These are phyloP conservation scores for Metaphire vulgaris DNA, from an alignment of 1,140 invertebrate genomes.

Conservation along the genomic window DNA sequence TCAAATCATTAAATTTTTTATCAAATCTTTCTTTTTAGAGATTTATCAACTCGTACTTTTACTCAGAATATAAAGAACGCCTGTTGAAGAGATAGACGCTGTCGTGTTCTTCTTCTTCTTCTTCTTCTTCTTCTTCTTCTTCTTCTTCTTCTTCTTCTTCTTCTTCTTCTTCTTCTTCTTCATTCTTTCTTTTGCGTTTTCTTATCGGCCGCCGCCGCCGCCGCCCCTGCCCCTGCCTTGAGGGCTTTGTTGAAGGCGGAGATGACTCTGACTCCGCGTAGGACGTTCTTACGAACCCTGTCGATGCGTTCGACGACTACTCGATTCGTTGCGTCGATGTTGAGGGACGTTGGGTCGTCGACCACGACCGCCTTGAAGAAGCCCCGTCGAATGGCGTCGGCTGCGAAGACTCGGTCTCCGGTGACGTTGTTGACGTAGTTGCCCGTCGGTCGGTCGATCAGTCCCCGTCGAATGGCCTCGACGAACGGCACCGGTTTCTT, in stretches of 20 bases:
- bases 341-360: slow-evolving; percentile 40
- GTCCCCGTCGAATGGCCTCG: slow-evolving; percentile 20
- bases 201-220: neutral
- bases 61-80: too few relatives aligned
- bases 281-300: slow-evolving; percentile 38
- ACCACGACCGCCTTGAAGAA: slow-evolving; percentile 33
- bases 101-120: too few relatives aligned
- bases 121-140: too few relatives aligned
- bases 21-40: too few relatives aligned
- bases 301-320: slow-evolving; percentile 43
- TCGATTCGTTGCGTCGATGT: slow-evolving; percentile 45
- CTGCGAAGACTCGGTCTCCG: slow-evolving; percentile 18
- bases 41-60: too few relatives aligned
- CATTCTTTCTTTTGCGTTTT: neutral
- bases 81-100: too few relatives aligned
- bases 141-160: too few relatives aligned
- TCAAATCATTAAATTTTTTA: too few relatives aligned
- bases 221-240: too few relatives aligned
- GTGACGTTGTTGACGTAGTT: slow-evolving; percentile 28
- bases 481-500: slow-evolving; percentile 16
- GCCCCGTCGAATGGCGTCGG: slow-evolving; percentile 22
- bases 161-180: too few relatives aligned
- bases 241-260: slow-evolving; percentile 34
- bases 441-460: slow-evolving; percentile 21
- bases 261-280: slow-evolving; percentile 38